phyloP scores from a whole-genome alignment of 2,113 vertebrate species.

The Tympanuchus pallidicinctus region DNA sequence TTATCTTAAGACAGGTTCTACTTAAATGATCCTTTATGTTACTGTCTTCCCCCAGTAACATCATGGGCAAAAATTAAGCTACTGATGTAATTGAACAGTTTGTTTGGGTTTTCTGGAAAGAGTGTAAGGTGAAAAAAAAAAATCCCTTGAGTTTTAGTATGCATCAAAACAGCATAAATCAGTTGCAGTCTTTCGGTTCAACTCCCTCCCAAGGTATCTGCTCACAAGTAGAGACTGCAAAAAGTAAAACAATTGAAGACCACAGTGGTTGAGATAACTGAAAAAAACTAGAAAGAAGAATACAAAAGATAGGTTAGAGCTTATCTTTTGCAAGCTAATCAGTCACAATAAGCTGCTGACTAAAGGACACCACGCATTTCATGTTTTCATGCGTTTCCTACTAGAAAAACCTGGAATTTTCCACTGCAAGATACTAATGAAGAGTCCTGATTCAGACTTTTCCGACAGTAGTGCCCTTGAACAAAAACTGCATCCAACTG shows the following conservation, averaged over 20 bases:
- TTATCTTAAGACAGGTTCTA: slow-evolving; percentile 6
- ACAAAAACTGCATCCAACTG: not conserved
- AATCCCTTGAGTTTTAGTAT: not conserved
- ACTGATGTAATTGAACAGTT: not conserved
- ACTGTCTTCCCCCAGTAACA: accelerated
- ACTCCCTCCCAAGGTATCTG: not conserved
- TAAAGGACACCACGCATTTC: not conserved
- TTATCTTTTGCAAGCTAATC: not conserved
- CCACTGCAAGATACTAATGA: not conserved
- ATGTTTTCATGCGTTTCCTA: not conserved
- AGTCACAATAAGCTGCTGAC: not conserved
- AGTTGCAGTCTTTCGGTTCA: not conserved
- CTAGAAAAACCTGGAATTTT: not conserved
- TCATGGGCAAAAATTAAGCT: not conserved
- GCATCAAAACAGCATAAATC: not conserved
- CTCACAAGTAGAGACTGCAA: not conserved
- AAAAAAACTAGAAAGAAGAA: not conserved
- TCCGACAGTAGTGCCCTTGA: not conserved
- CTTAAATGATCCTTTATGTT: not conserved
- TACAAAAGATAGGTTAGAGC: not conserved
- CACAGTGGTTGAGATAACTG: not conserved
- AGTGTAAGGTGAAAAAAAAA: not conserved
- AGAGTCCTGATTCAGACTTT: not conserved
- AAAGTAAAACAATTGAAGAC: not conserved
- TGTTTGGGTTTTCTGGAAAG: not conserved